Evolutionary conservation across 2,888 invertebrate species (phyloP), one percentile per base, ranked within the genome.

Genomic region (Scelioninae gen. 2): DNA sequence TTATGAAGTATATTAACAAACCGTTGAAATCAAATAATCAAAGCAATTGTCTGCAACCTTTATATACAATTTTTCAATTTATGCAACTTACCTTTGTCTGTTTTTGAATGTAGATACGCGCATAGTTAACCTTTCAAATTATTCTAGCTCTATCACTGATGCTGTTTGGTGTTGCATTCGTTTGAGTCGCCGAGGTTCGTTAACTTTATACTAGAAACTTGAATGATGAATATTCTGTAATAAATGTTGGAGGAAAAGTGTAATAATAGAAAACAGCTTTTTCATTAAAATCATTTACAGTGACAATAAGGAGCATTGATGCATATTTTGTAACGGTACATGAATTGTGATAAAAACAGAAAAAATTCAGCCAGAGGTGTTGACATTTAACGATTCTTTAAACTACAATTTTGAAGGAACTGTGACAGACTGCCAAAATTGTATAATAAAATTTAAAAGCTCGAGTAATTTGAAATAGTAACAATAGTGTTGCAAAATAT

Each of bases 121-220:
- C 22, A 18, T 57, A 57, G 50, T 58, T 67, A 22, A 57, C 41
- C 43, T 58, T 69, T 22, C 37, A 61, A 60, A 69, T 69, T 69
- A 69, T 69, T 61, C 48, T 52, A 53, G 22, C 46, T 61, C 52
- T 43, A 52, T 52, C 18, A 50, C 15, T 55, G 69, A 41, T 31
- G 48, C 69, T 39, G 48, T 50, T 69, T 69, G 61, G 67, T 11
- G 43, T 28, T 67, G 58, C 58, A 52, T 60, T 58, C 52, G 68
- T 69, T 69, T 48, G 69, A 70, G 16, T 45, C 53, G 46, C 9
- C 35, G 37, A 35, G 55, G 46, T 57, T 70, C 63, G 69, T 70
- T 70, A 70, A 70, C 61, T 69, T 69, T 69, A 55, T 16, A 22
- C 22, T 48, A 39, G 61, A 18, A 53, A 39, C 55, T 69, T 55